phyloP scores from a whole-genome alignment of 1,140 invertebrate genomes.

The Aradophagus sp. region DNA sequence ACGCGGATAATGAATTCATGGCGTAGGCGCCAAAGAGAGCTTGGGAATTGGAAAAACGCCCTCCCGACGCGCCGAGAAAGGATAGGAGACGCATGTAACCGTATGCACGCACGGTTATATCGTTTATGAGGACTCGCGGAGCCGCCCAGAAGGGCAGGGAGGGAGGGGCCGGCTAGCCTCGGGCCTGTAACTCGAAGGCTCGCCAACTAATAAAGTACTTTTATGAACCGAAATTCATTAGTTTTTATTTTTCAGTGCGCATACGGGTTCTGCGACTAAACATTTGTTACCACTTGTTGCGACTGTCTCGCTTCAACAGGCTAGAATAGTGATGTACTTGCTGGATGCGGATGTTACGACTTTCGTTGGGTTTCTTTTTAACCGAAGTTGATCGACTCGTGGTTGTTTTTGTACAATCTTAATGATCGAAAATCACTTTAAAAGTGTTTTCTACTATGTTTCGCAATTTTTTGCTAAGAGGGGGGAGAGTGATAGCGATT shows the following conservation, averaged over 20 bases:
- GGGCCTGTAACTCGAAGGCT: slow-evolving; percentile 16
- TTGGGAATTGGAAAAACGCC: slow-evolving; percentile 67
- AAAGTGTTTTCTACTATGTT: too few relatives aligned
- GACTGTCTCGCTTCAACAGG: too few relatives aligned
- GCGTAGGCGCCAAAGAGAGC: slow-evolving; percentile 62
- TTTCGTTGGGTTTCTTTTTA: too few relatives aligned
- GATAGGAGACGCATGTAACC: slow-evolving; percentile 41
- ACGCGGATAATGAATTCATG: slow-evolving; percentile 68
- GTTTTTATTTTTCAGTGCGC: slow-evolving; percentile 8
- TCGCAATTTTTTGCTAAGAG: too few relatives aligned
- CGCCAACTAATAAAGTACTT: slow-evolving; percentile 28
- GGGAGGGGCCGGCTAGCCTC: slow-evolving; percentile 22
- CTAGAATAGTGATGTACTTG: too few relatives aligned
- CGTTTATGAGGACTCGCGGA: slow-evolving; percentile 39
- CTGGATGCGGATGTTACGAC: too few relatives aligned
- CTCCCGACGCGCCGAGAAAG: slow-evolving; percentile 46
- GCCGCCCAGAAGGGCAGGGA: slow-evolving; percentile 30
- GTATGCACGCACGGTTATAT: slow-evolving; percentile 31
- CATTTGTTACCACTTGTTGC: background rate
- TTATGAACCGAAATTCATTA: slow-evolving; percentile 25
- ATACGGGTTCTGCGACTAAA: too few relatives aligned
- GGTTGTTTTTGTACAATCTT: too few relatives aligned
- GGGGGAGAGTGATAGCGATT: too few relatives aligned
- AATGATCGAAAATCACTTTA: too few relatives aligned
- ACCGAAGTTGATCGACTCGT: too few relatives aligned